Conservation (phyloP, 2,113 vertebrate species). For the Hypocryptadius cinnamomeus region DNA sequence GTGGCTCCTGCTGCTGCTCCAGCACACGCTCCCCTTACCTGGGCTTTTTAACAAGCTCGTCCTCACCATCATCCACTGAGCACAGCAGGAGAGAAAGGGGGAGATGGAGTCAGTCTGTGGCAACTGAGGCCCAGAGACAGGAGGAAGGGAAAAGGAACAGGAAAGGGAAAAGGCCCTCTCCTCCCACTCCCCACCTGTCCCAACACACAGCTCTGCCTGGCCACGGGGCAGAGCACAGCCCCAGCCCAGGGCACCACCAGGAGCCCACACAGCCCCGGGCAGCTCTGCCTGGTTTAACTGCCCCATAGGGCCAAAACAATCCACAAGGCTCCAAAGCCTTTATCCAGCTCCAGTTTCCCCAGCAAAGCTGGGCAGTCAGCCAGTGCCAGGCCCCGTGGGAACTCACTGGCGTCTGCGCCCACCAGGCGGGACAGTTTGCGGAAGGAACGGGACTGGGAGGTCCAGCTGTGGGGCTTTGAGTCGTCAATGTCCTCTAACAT, state of each 20-base stretch:
- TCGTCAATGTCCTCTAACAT: constrained; percentile 90
- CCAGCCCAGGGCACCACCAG: background rate
- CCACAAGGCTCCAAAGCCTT: background rate
- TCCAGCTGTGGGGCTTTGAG: constrained; percentile 88
- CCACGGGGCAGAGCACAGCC: rapidly evolving
- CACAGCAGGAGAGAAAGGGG: constrained; percentile 55
- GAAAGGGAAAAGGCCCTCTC: background rate
- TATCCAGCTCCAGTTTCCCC: background rate
- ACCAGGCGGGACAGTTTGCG: constrained; percentile 90
- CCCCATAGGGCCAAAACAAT: background rate
- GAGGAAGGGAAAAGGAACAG: background rate
- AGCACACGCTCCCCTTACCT: constrained; percentile 73
- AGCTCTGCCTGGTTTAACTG: background rate
- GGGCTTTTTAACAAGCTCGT: constrained; percentile 83
- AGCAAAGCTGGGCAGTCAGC: background rate
- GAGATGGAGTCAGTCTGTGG: background rate
- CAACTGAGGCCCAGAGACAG: background rate
- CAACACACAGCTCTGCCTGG: background rate
- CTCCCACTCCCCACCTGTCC: background rate
- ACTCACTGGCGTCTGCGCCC: constrained; percentile 95
- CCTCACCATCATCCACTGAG: constrained; percentile 93
- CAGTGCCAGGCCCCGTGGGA: rapidly evolving
- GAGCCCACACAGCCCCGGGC: rapidly evolving
- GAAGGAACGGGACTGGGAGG: constrained; percentile 94
- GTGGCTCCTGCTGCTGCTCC: background rate